Evolutionary conservation across 2,888 invertebrate genomes (phyloP), one percentile per base, ranked within the genome.

Genomic region (Anticlea derivata): DNA sequence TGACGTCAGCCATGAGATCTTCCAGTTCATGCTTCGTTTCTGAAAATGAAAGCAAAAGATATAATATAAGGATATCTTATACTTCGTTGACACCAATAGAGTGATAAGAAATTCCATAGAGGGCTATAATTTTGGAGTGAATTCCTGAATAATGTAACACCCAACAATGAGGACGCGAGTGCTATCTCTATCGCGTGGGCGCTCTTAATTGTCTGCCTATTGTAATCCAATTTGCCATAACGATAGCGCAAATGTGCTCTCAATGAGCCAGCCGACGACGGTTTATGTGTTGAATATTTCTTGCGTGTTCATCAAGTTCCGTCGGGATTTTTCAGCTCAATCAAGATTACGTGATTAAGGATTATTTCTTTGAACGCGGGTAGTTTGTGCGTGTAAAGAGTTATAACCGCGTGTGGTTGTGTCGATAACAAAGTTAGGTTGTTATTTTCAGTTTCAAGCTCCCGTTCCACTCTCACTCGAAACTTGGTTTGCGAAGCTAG

Each of bases 1-100:
- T 99, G 82, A 99, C 99, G 86, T 99, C 99, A 81, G 98, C 98
- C 99, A 99, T 99, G 80, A 99, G 94, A 93, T 99, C 99, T 93
- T 99, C 99, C 88, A 99, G 92, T 92, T 99, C 99, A 92, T 99
- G 99, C 93, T 99, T 99, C 90, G 98, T 98, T 93, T 99, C 98
- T 99, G 94, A 64, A 95, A 94, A 73, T 73, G 13, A 73, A 71
- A 72, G 75, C 68, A 52, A 6, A 46, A 33, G 12, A 69, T 1
- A 35, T 10, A 7, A 34, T 39, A 4, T 39, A 1, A 43, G 45
- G 37, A 10, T 22, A 41, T 44, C 13, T 48, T 17, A 35, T 31
- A 33, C 37, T 31, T 31, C 11, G 33, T 38, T 20, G 26, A 56
- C 31, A 26, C 41, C 7, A 23, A 48, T 40, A 35, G 52, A 53